Percentiles rank a stretch among this genome's conserved stretches.
Conservation (phyloP, 2,113 vertebrate genomes). For the Anarrhichthys ocellatus region DNA sequence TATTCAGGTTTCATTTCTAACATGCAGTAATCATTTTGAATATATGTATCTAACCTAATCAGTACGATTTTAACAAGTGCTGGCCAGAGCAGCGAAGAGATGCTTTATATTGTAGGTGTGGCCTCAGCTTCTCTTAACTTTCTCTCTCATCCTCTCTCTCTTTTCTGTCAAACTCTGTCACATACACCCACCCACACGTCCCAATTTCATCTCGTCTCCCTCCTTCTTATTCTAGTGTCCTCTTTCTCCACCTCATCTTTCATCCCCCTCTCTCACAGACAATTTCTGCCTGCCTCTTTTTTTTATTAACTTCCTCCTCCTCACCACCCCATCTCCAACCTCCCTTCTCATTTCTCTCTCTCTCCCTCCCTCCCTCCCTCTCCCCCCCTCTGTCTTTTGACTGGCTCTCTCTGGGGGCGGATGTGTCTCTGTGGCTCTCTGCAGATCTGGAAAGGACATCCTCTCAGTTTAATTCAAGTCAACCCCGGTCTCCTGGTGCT, state of each 20-base stretch:
- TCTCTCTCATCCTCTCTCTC: conserved; percentile 27
- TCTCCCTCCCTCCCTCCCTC: conserved; percentile 39
- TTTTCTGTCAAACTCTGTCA: conserved; percentile 28
- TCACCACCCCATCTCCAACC: background rate
- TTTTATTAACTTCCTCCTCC: conserved; percentile 55
- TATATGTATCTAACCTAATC: background rate
- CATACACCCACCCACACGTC: conserved; percentile 8
- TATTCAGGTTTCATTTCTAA: background rate
- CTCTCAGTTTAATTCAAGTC: conserved; percentile 80
- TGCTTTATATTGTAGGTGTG: conserved; percentile 23
- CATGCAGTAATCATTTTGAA: background rate
- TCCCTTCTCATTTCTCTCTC: conserved; percentile 1
- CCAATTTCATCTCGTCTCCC: conserved; percentile 16
- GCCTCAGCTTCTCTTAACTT: conserved; percentile 39
- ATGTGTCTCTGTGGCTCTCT: conserved; percentile 66
- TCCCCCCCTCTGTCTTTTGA: conserved; percentile 43
- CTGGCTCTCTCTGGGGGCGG: conserved; percentile 60
- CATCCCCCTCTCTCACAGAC: conserved; percentile 32
- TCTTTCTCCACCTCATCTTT: conserved; percentile 35
- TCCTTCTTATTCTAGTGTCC: conserved; percentile 29
- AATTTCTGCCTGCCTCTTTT: conserved; percentile 44
- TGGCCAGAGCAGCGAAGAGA: background rate
- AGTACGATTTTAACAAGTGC: background rate
- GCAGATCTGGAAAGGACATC: conserved; percentile 76
- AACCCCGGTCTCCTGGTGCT: conserved; percentile 71